Conservation (phyloP, 2,113 vertebrate species). For the Recurvirostra avosetta region DNA sequence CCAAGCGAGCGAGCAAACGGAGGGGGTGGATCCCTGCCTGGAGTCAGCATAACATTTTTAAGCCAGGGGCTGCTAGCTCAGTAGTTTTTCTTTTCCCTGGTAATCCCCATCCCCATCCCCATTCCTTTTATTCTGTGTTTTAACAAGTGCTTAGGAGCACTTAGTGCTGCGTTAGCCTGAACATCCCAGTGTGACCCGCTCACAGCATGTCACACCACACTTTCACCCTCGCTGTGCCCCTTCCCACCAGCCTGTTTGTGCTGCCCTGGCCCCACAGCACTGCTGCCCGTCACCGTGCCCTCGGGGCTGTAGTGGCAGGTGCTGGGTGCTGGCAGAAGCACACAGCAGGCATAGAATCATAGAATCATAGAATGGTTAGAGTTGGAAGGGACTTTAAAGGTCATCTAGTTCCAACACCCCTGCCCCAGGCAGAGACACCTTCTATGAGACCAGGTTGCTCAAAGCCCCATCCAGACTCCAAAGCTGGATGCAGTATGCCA, state of each 20-base stretch:
- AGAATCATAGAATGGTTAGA: no score
- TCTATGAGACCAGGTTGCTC: no score
- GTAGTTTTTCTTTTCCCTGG: not conserved
- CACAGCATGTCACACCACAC: not conserved
- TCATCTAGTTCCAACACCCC: no score
- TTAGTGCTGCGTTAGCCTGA: not conserved
- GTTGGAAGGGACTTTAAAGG: no score
- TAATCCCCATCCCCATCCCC: not conserved
- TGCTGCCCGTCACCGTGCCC: not conserved
- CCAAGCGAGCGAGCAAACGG: rapidly evolving
- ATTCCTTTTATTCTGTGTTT: conserved; percentile 11
- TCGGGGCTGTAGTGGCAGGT: rapidly evolving
- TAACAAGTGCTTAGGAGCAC: not conserved
- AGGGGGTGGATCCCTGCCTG: not conserved
- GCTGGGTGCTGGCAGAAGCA: not conserved
- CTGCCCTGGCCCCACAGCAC: rapidly evolving
- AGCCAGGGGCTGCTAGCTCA: not conserved
- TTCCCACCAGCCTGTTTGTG: not conserved
- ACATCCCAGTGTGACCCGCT: not conserved
- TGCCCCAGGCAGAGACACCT: no score
- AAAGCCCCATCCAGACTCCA: no score
- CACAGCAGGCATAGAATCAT: not conserved
- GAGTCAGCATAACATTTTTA: not conserved
- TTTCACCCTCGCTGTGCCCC: not conserved
- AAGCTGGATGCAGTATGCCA: no score